Base-by-base conservation (phyloP, 2,797 vertebrate genomes). In the Sitta carolinensis region DNA sequence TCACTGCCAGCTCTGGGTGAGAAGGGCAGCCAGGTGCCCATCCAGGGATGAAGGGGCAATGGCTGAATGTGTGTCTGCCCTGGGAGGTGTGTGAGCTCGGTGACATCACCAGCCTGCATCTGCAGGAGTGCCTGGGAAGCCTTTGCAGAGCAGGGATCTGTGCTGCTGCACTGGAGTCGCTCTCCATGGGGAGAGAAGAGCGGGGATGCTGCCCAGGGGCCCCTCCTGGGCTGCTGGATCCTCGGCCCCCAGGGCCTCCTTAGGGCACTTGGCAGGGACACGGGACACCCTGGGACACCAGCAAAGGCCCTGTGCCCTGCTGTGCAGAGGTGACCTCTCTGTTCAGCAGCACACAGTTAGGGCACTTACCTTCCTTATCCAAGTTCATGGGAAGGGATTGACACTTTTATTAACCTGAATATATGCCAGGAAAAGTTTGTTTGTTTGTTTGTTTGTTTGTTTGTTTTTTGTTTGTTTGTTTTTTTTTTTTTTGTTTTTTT, bases 51-150 rank as follows among this genome's bases (percentile, higher is more conserved):
- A 22, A 23, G 14, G 4, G 40, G 18, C 3, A 29, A 5, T 6
- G 26, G n/a, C 30, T 36, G 38, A 9, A 16, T 0, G 11, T 26
- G 4, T 21, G n/a, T 10, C 40, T 52, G 47, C 40, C 38, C 47
- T 13, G 67, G 52, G 40, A 54, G 11, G 9, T 3, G 51, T 4
- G 11, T 12, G 45, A 42, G 3, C 52, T 29, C 1, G 0, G 36
- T 10, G 3, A 7, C 2, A 21, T 1, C 26, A 3, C 6, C 58
- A 1, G 8, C 25, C 38, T 13, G 34, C 11, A 3, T 3, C 32
- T 4, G 2, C 8, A 6, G 36, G 12, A 32, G 66, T 3, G 45
- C 51, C 64, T 12, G 38, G 45, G 9, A 2, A 42, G 45, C 21
- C 51, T 30, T 2, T 13, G 26, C 29, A 50, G 73, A 66, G 40